Evolutionary conservation across 2,888 invertebrate genomes (phyloP).

Genomic region (Laothoe populi): DNA sequence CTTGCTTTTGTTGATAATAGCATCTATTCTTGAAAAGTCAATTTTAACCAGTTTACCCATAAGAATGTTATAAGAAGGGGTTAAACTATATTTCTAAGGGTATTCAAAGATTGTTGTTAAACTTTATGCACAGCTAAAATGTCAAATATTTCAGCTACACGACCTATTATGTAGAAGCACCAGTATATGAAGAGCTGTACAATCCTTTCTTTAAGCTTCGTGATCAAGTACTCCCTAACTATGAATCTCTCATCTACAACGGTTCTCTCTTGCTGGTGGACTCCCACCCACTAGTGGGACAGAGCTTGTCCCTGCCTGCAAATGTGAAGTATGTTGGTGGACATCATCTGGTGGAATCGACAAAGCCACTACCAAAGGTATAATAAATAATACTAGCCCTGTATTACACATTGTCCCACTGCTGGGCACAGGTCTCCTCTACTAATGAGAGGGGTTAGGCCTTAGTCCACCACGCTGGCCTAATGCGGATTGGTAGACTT

Average conservation of each 20-base stretch:
- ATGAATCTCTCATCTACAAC: constrained; percentile 51
- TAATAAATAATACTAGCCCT: too few relatives aligned
- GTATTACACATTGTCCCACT: too few relatives aligned
- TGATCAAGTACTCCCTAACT: constrained; percentile 48
- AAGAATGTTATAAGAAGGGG: too few relatives aligned
- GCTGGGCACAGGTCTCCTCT: too few relatives aligned
- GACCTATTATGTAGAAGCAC: constrained; percentile 50
- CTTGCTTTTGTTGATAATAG: too few relatives aligned
- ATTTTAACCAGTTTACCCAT: too few relatives aligned
- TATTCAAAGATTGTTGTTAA: too few relatives aligned
- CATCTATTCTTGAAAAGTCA: too few relatives aligned
- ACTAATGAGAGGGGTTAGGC: too few relatives aligned
- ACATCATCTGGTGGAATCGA: constrained; percentile 52
- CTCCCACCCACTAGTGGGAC: constrained; percentile 56
- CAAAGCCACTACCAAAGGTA: constrained; percentile 51
- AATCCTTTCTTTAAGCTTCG: constrained; percentile 45
- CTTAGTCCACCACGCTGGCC: too few relatives aligned
- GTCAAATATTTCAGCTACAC: constrained; percentile 46
- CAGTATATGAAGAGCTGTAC: constrained; percentile 53
- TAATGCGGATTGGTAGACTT: too few relatives aligned
- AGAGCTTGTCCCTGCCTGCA: constrained; percentile 51
- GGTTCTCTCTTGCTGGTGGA: constrained; percentile 60
- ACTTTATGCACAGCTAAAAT: background rate
- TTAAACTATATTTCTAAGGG: too few relatives aligned
- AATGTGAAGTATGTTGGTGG: constrained; percentile 60